Evolutionary conservation across 2,888 invertebrate genomes (phyloP), one percentile per base, ranked within the genome.

Genomic region (Ceratothoa steindachneri): DNA sequence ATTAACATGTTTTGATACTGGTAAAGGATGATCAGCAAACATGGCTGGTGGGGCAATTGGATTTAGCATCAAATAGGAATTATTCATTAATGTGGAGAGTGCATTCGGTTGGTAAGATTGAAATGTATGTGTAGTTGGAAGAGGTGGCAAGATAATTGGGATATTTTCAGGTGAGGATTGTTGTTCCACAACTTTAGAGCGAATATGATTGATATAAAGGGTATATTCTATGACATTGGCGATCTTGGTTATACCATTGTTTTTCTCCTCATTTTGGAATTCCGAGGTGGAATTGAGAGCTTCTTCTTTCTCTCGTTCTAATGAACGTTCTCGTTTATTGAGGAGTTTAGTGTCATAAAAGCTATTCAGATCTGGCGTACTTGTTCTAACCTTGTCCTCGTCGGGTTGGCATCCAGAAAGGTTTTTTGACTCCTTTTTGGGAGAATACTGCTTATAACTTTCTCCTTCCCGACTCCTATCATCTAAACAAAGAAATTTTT

Each of bases 401-500:
- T 9, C 41, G 5, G 41, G 7, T 9, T 41, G 5, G 15, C 15
- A 5, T 9, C 15, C 41, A 9, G 41, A 41, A 41, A 15, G 15
- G 7, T 9, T 15, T 41, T 41, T 41, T 9, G 15, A 41, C 15
- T 41, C 41, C 15, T 41, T 15, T 41, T 41, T 41, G 5, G 41
- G 41, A 15, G 41, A 41, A 41, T 5, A 41, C 7, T 5, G 41
- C 5, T 9, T 41, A 41, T 41, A 9, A 41, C 15, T 41, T 5
- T 41, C 15, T 15, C 5, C 7, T 41, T 9, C 41, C 41, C 15
- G 5, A 9, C 15, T 15, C 15, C 15, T 41, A 15, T 41, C 41
- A 41, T 41, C 15, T 41, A 9, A 5, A 41, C 41, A 41, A 41
- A 41, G 5, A 15, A 89, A 87, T 82, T 91, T 91, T 76, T 92